Evolutionary conservation across 2,888 invertebrate genomes (phyloP).

Genomic region (Folsomia manolachei): DNA sequence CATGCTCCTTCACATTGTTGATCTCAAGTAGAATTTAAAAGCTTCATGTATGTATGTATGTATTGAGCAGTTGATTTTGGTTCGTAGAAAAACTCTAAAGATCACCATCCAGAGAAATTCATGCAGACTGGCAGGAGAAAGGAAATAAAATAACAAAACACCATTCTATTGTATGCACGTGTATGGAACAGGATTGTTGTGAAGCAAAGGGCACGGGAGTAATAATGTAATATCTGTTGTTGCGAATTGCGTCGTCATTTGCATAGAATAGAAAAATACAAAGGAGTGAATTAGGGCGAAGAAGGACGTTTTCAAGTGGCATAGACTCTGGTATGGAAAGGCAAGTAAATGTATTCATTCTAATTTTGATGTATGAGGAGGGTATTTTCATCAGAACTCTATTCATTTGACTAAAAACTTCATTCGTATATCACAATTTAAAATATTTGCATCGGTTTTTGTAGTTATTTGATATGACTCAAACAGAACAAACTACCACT

Average conservation of each 20-base stretch:
- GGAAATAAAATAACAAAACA: not conserved
- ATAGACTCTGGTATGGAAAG: too few species aligned
- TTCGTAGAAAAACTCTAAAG: not conserved
- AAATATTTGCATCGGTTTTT: not conserved
- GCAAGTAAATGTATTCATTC: too few species aligned
- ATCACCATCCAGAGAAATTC: not conserved
- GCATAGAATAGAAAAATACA: not conserved
- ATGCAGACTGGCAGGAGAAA: not conserved
- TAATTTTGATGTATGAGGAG: too few species aligned
- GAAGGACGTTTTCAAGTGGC: too few species aligned
- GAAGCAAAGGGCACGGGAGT: not conserved
- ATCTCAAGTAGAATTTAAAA: too few species aligned
- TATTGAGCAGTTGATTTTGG: not conserved
- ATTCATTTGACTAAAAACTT: too few species aligned
- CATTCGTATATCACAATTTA: not conserved
- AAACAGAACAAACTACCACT: too few species aligned
- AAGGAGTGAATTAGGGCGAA: not conserved
- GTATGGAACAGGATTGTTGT: too few species aligned
- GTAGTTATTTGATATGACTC: too few species aligned
- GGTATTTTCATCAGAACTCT: too few species aligned
- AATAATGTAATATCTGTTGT: not conserved
- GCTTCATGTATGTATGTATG: too few species aligned
- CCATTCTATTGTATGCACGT: not conserved
- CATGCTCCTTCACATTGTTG: not conserved
- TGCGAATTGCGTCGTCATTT: not conserved